Evolutionary conservation across 2,797 vertebrate species (phyloP), one percentile per base, ranked within the genome.

Genomic region (Mionectes olivaceus): DNA sequence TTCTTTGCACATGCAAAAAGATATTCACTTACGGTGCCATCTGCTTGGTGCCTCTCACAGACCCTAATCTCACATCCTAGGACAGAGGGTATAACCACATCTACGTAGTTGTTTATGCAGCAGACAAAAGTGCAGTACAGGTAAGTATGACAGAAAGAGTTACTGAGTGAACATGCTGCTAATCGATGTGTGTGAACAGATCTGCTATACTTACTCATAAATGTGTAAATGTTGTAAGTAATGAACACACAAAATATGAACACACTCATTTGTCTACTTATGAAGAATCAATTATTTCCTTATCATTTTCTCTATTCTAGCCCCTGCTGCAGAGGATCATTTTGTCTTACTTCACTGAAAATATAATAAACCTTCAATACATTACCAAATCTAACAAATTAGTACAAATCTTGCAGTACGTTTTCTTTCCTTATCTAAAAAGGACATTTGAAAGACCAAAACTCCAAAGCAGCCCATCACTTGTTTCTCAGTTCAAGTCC

Each of bases 241-340:
- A 97, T 97, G 96, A 97, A 97, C 95, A 97, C 79, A 97, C 95
- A 94, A 97, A 95, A 92, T 92, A 85, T 75, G 93, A 97, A 92
- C 93, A 93, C 89, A 69, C 92, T 95, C 94, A 97, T 97, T 97
- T 94, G 77, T 97, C 95, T 95, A 87, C 89, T 95, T 91, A 94
- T 41, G 76, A 94, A 94, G 95, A 95, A 97, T 97, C 95, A 96
- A 97, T 97, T 96, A 96, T 94, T 95, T 91, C 91, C 76, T 92
- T 95, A 95, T 86, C 52, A 92, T 95, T 96, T 94, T 95, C 75
- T 85, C 92, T 93, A 89, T 85, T 93, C 78, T 43, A 92, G 47
- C 44, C 79, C 68, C 83, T 81, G 78, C 46, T 71, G 57, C 46
- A 94, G 56, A 90, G 49, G 78, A 92, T 94, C 94, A 83, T 97